Evolutionary conservation across 2,888 invertebrate genomes (phyloP).

Genomic region (Polietes domitor): DNA sequence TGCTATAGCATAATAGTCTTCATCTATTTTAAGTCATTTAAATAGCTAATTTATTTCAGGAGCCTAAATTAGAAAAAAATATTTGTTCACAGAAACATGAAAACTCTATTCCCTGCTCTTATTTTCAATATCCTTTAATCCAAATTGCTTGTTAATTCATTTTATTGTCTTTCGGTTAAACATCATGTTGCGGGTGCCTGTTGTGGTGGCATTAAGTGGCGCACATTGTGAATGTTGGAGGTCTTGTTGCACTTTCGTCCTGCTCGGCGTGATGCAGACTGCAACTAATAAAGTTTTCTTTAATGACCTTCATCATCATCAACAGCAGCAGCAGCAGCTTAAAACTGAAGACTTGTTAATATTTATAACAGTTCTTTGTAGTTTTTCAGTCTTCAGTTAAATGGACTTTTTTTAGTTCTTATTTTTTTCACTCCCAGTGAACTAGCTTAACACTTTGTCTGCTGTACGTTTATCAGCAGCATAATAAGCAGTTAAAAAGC

Average conservation of each 20-base stretch:
- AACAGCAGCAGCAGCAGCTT: no score
- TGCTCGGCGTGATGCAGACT: background rate
- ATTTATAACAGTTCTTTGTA: background rate
- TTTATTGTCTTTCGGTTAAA: background rate
- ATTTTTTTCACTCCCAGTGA: background rate
- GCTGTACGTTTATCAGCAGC: background rate
- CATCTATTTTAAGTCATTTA: no score
- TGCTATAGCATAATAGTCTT: no score
- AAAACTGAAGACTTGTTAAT: background rate
- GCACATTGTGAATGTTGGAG: no score
- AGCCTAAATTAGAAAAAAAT: no score
- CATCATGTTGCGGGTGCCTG: background rate
- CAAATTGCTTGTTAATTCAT: background rate
- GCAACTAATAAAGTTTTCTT: background rate
- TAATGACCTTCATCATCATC: background rate
- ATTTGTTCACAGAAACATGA: no score
- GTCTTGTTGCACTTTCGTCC: background rate
- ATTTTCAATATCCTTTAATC: background rate
- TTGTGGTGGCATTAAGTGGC: no score
- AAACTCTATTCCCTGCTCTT: no score
- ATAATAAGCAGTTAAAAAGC: conserved; percentile 7
- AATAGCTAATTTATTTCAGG: no score
- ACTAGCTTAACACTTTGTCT: background rate
- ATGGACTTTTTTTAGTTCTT: background rate
- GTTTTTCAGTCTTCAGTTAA: background rate